These are phyloP conservation scores for Dynastes hyllus DNA, from an alignment of 2,888 invertebrate genomes.

Conservation along the genomic window DNA sequence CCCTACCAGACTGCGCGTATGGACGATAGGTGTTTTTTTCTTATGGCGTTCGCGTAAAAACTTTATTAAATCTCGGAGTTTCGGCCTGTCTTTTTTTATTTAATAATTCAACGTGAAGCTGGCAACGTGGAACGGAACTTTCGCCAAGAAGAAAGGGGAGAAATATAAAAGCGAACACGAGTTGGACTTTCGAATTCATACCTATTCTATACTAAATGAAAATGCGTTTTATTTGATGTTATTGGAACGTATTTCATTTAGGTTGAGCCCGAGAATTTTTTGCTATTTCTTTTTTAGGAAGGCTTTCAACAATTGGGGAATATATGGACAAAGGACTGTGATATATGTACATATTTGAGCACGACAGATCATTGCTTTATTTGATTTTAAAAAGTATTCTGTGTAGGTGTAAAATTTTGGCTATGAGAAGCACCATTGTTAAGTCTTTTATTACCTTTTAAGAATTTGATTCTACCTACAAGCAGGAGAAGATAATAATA, in stretches of 20 bases:
- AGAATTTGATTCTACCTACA: no score
- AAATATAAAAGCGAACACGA: neutral
- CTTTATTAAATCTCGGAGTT: conserved; percentile 33
- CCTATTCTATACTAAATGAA: neutral
- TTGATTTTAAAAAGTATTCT: neutral
- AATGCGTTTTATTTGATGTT: conserved; percentile 12
- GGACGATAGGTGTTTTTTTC: conserved; percentile 13
- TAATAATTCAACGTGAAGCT: conserved; percentile 19
- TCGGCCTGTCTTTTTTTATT: conserved; percentile 25
- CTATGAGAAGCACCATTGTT: no score
- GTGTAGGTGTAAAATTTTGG: no score
- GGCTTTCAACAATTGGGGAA: neutral
- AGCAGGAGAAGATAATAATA: no score
- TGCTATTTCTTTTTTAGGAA: neutral
- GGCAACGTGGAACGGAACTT: neutral
- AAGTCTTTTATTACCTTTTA: no score
- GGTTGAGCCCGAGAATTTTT: neutral
- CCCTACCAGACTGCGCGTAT: neutral
- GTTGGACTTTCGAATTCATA: conserved; percentile 4
- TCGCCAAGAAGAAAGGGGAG: neutral
- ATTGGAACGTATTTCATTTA: conserved; percentile 10
- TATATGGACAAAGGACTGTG: neutral
- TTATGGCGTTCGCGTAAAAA: conserved; percentile 8
- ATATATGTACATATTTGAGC: neutral
- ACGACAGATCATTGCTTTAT: neutral